A percentile compares a stretch with the other conserved stretches of the same genome.
Evolutionary conservation across 2,888 invertebrate genomes (phyloP).

Genomic region (Graphium colonna): DNA sequence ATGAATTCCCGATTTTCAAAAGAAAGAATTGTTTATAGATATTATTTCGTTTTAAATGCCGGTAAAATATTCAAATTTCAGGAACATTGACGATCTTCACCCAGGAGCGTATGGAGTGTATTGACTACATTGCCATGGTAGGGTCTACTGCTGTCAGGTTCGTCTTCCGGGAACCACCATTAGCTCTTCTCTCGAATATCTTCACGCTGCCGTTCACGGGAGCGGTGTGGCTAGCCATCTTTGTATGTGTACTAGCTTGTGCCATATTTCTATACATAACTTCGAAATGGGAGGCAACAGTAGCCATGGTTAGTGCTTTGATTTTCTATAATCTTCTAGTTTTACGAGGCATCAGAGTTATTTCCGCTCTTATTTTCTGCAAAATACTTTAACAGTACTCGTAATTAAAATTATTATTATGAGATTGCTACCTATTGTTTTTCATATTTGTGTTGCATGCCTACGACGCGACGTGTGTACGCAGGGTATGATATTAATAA

Average conservation of each 20-base stretch:
- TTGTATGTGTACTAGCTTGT: slow-evolving; percentile 69
- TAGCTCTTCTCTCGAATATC: slow-evolving; percentile 82
- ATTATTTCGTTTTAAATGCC: too few relatives aligned
- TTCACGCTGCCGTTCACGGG: slow-evolving; percentile 83
- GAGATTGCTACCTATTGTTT: too few relatives aligned
- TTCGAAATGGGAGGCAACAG: slow-evolving; percentile 68
- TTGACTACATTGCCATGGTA: slow-evolving; percentile 80
- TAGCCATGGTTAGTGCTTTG: slow-evolving; percentile 53
- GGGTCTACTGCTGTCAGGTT: slow-evolving; percentile 77
- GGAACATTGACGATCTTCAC: slow-evolving; percentile 67
- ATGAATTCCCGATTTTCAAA: too few relatives aligned
- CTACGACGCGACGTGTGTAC: too few relatives aligned
- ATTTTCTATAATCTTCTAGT: neutral
- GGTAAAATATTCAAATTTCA: slow-evolving; percentile 28
- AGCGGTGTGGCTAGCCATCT: slow-evolving; percentile 81
- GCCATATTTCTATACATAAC: slow-evolving; percentile 67
- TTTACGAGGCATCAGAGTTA: too few relatives aligned
- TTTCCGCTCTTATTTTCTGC: neutral
- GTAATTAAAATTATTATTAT: too few relatives aligned
- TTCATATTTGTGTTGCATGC: too few relatives aligned
- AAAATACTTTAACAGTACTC: too few relatives aligned
- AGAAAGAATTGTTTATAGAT: too few relatives aligned
- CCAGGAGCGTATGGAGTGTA: slow-evolving; percentile 56
- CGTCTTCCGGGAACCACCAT: slow-evolving; percentile 83
- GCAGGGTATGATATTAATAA: too few relatives aligned